phyloP scores from a whole-genome alignment of 2,888 invertebrate species.

The Ptychoptera contaminata region DNA sequence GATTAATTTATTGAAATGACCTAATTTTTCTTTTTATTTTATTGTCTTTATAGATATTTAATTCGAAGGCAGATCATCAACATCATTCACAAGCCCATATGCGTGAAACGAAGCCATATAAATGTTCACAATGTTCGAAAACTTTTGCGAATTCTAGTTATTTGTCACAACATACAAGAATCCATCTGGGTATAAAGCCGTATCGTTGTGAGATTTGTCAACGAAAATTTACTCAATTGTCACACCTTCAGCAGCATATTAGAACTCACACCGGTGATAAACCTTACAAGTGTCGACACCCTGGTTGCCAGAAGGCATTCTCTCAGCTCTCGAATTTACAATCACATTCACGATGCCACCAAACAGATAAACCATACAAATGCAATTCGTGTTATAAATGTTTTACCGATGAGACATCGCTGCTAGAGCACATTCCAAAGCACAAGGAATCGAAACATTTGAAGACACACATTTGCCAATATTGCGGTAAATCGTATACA shows the following conservation, averaged over 20 bases:
- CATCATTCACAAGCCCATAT: constrained; percentile 97
- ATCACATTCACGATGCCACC: constrained; percentile 98
- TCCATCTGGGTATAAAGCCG: constrained; percentile 97
- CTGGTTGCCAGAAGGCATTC: constrained; percentile 97
- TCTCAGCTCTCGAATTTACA: constrained; percentile 98
- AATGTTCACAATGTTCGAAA: constrained; percentile 97
- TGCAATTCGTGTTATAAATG: constrained; percentile 99
- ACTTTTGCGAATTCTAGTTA: constrained; percentile 99
- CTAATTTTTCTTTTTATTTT: background rate
- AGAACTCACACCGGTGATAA: constrained; percentile 99
- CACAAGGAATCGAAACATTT: constrained; percentile 98
- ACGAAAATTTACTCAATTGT: constrained; percentile 96
- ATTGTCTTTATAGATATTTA: constrained; percentile 59
- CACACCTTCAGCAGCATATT: constrained; percentile 98
- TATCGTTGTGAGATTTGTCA: constrained; percentile 97
- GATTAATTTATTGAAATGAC: background rate
- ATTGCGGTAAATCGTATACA: constrained; percentile 98
- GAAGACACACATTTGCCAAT: constrained; percentile 98
- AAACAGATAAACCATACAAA: constrained; percentile 98
- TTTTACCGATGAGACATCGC: constrained; percentile 91
- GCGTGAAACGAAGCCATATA: constrained; percentile 98
- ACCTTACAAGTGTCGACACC: constrained; percentile 95
- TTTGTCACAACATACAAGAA: constrained; percentile 96
- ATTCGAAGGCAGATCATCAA: constrained; percentile 93
- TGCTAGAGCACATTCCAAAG: constrained; percentile 98